These are phyloP conservation scores for Caretta caretta DNA, from an alignment of 2,113 vertebrate species.

Conservation along the genomic window DNA sequence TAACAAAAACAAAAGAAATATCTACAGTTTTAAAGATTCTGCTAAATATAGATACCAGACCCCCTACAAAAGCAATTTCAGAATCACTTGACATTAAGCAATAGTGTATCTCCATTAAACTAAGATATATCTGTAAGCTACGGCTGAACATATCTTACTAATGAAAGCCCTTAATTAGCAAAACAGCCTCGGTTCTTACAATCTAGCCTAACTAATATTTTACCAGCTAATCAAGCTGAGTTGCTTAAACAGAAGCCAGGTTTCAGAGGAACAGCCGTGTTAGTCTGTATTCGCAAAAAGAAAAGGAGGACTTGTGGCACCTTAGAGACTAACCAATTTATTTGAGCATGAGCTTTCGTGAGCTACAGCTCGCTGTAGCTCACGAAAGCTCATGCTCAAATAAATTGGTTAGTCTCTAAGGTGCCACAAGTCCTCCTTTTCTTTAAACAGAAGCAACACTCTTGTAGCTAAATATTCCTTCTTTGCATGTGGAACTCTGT, in stretches of 20 bases:
- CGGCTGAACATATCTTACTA: slow-evolving; percentile 48
- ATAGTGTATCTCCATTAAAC: slow-evolving; percentile 8
- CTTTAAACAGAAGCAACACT: slow-evolving; percentile 44
- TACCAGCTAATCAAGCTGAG: slow-evolving; percentile 58
- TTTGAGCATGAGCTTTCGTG: too few relatives aligned
- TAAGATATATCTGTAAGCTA: slow-evolving; percentile 50
- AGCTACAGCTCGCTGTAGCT: too few relatives aligned
- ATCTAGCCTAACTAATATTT: slow-evolving; percentile 65
- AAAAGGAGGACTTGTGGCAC: too few relatives aligned
- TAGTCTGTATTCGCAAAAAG: too few relatives aligned
- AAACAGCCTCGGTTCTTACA: slow-evolving; percentile 44
- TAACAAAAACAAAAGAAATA: not conserved
- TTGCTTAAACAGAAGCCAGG: slow-evolving; percentile 57
- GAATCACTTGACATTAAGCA: slow-evolving; percentile 34
- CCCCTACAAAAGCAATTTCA: not conserved
- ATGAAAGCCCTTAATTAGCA: slow-evolving; percentile 60
- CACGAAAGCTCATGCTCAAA: too few relatives aligned
- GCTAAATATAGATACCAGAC: not conserved
- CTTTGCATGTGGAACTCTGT: slow-evolving; percentile 22
- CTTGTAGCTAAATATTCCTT: slow-evolving; percentile 27
- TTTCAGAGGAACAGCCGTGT: too few relatives aligned
- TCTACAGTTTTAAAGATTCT: not conserved
- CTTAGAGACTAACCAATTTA: too few relatives aligned
- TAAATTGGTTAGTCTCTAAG: too few relatives aligned
- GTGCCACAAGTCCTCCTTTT: too few relatives aligned